These are phyloP conservation scores for Phorcus lineatus DNA, from an alignment of 2,888 invertebrate species.

Conservation along the genomic window DNA sequence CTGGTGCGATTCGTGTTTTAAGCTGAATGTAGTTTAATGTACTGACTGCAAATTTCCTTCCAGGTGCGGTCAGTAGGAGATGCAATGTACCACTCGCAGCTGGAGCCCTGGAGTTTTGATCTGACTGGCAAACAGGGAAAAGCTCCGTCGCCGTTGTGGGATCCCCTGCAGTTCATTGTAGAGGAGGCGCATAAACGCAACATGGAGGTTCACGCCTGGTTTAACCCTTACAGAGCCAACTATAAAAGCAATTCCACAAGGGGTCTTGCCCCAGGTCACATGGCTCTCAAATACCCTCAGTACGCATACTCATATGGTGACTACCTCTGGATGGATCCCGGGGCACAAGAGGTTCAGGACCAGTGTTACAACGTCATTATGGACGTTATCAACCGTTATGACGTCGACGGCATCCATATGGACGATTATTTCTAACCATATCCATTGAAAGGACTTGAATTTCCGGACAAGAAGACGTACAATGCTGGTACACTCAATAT, in stretches of 20 bases:
- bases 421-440: constrained; percentile 74
- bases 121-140: constrained; percentile 67
- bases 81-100: constrained; percentile 65
- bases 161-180: constrained; percentile 63
- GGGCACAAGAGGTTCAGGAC: constrained; percentile 58
- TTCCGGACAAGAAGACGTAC: constrained; percentile 68
- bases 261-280: constrained; percentile 66
- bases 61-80: constrained; percentile 66
- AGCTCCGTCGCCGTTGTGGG: constrained; percentile 64
- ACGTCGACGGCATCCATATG: constrained; percentile 70
- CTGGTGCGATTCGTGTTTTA: no score
- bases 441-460: constrained; percentile 56
- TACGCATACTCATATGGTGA: constrained; percentile 62
- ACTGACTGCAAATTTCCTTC: constrained; percentile 37
- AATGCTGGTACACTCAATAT: constrained; percentile 53
- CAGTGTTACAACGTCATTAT: constrained; percentile 56
- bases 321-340: constrained; percentile 72
- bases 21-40: no score
- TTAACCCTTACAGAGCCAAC: constrained; percentile 69
- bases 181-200: constrained; percentile 61
- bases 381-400: constrained; percentile 66
- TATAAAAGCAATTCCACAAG: constrained; percentile 48
- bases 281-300: constrained; percentile 61
- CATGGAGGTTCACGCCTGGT: constrained; percentile 70
- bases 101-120: constrained; percentile 71